phyloP scores from a whole-genome alignment of 2,888 invertebrate species.

The Zaprionus lineosus region DNA sequence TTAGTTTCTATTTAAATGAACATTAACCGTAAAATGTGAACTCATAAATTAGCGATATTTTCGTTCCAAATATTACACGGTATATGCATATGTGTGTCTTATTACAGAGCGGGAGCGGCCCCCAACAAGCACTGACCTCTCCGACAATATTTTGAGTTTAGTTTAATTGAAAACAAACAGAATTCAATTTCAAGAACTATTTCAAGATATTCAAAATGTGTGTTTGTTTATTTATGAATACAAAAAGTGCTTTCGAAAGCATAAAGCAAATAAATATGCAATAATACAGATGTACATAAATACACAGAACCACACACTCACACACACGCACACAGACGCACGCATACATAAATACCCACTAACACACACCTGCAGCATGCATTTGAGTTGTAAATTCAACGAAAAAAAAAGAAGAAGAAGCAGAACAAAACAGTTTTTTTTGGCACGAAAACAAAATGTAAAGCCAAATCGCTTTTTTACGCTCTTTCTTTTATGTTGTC shows the following conservation, averaged over 20 bases:
- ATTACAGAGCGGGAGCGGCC: not conserved
- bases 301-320: conserved; percentile 3
- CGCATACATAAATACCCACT: too few species aligned
- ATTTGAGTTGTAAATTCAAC: conserved; percentile 10
- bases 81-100: too few species aligned
- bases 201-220: conserved; percentile 33
- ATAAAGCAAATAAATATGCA: too few species aligned
- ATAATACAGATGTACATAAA: conserved; percentile 34
- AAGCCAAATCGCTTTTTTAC: conserved; percentile 13
- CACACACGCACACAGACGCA: not conserved
- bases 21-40: too few species aligned
- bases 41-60: too few species aligned
- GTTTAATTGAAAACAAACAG: conserved; percentile 45
- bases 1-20: too few species aligned
- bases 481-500: not conserved
- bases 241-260: too few species aligned
- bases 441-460: conserved; percentile 28
- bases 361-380: conserved; percentile 12
- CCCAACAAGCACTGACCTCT: conserved; percentile 33
- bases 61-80: too few species aligned
- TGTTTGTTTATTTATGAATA: conserved; percentile 29
- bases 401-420: conserved; percentile 5
- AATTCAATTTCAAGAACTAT: conserved; percentile 16
- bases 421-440: conserved; percentile 7
- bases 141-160: conserved; percentile 28